Conservation (phyloP, 2,888 invertebrate genomes). For the Lasioglossum pauxillum region DNA sequence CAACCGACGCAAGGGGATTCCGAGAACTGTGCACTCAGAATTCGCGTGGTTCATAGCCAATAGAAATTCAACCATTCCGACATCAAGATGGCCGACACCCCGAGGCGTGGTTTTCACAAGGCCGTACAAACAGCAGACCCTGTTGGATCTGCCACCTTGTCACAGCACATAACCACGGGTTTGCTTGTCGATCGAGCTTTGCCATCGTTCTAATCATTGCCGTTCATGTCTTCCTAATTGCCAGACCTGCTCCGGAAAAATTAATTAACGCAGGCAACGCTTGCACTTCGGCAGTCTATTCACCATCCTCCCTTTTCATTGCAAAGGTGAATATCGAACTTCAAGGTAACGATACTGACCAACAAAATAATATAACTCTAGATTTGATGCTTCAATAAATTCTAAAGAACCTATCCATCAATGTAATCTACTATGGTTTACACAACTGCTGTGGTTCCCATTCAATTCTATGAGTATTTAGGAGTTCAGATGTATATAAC, state of each 20-base stretch:
- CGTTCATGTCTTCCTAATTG: slow-evolving; percentile 21
- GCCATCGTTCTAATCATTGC: slow-evolving; percentile 38
- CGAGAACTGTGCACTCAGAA: slow-evolving; percentile 44
- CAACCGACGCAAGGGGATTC: slow-evolving; percentile 26
- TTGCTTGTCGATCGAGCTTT: slow-evolving; percentile 15
- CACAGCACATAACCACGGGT: neutral
- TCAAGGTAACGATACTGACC: neutral
- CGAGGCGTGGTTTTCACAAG: slow-evolving; percentile 72
- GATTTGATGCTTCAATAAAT: neutral
- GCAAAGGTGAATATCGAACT: neutral
- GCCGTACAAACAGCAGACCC: neutral
- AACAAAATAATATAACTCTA: neutral
- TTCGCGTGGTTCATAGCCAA: slow-evolving; percentile 57
- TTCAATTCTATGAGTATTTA: neutral
- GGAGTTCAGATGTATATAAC: neutral
- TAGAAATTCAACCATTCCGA: slow-evolving; percentile 57
- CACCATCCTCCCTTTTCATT: neutral
- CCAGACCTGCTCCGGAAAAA: neutral
- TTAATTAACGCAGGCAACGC: neutral
- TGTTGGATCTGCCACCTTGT: slow-evolving; percentile 12
- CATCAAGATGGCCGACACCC: slow-evolving; percentile 66
- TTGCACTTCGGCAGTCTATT: neutral
- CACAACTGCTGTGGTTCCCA: neutral
- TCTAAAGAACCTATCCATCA: neutral
- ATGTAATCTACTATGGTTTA: neutral